Conservation (phyloP, 2,113 vertebrate species). For the Calypte anna region DNA sequence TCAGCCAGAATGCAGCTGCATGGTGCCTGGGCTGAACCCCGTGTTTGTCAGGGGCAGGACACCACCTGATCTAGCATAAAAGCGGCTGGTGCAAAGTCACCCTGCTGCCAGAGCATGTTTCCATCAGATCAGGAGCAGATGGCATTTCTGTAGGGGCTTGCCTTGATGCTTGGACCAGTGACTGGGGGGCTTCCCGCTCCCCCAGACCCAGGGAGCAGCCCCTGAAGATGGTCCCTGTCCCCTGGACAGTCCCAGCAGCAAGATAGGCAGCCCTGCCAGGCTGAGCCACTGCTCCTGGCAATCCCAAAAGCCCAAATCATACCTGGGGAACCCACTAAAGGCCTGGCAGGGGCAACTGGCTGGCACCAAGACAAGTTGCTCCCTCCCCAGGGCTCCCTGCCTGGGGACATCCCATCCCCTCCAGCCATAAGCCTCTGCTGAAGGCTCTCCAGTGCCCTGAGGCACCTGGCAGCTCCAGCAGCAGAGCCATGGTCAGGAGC, state of each 20-base stretch:
- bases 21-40: neutral
- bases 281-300: neutral
- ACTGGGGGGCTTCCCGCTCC: neutral
- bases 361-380: neutral
- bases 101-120: neutral
- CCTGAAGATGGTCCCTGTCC: fast-evolving
- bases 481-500: neutral
- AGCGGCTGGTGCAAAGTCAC: neutral
- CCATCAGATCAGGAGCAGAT: neutral
- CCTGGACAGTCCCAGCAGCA: fast-evolving
- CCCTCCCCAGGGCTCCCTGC: neutral
- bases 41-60: neutral
- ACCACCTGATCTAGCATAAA: neutral
- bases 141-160: neutral
- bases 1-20: neutral
- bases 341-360: neutral
- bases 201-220: neutral
- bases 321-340: neutral
- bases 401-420: neutral
- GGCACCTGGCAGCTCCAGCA: neutral
- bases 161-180: fast-evolving
- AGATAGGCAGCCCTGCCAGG: neutral
- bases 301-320: neutral
- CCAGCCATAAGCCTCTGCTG: neutral
- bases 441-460: neutral